Conservation (phyloP, 1,140 invertebrate genomes). For the Orchesella cincta region DNA sequence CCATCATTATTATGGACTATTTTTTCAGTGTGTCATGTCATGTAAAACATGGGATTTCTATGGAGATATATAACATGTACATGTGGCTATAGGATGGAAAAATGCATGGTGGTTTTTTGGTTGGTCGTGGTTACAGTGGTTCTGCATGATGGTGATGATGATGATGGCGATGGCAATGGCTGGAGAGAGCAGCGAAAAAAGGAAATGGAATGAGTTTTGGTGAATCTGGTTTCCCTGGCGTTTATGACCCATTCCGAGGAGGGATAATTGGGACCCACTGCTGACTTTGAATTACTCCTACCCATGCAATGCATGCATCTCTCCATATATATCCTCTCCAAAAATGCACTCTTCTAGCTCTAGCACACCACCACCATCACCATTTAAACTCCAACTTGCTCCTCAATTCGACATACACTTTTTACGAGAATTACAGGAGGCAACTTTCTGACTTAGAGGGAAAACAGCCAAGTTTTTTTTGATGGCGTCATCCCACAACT, state of each 20-base stretch:
- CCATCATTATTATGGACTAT: too few relatives aligned
- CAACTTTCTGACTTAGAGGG: too few relatives aligned
- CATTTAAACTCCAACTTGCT: neutral
- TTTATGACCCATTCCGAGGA: slow-evolving; percentile 10
- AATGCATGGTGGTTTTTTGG: too few relatives aligned
- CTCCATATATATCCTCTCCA: neutral
- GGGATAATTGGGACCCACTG: slow-evolving; percentile 15
- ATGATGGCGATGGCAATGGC: neutral
- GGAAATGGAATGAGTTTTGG: slow-evolving; percentile 18
- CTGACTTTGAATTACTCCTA: slow-evolving; percentile 13
- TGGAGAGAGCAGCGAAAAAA: neutral
- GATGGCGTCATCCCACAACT: slow-evolving; percentile 9
- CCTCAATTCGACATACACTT: too few relatives aligned
- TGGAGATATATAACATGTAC: too few relatives aligned
- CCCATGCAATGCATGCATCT: neutral
- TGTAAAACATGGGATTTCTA: too few relatives aligned
- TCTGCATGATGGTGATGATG: neutral
- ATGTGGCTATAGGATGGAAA: too few relatives aligned
- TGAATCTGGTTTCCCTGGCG: slow-evolving; percentile 19
- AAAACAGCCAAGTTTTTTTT: slow-evolving; percentile 10
- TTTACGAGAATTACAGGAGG: too few relatives aligned
- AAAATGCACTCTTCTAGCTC: neutral
- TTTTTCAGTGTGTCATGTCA: too few relatives aligned
- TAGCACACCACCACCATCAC: neutral
- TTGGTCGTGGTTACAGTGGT: too few relatives aligned